Base-by-base conservation (phyloP, 2,113 vertebrate species). In the Nicator chloris region DNA sequence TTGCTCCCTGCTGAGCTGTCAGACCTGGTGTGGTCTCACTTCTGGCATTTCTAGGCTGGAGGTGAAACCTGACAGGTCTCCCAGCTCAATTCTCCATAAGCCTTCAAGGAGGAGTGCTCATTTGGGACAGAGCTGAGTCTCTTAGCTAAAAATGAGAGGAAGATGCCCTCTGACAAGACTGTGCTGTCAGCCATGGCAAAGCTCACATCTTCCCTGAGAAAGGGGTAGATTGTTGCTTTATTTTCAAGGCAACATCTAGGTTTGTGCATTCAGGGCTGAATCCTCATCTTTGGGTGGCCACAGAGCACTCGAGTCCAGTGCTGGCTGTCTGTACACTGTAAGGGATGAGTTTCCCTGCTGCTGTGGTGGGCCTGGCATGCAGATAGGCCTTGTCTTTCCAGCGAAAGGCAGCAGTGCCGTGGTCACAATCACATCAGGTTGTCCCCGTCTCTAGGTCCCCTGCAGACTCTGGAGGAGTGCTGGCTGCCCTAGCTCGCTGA, bases 231-330 rank as follows among this genome's bases (percentile, higher is more conserved):
- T 24, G n/a, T 33, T 47, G 15, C 33, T 66, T 93, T 2, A 3
- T 49, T 65, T 94, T 73, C 68, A 86, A 79, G 31, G 26, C 28
- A 83, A 26, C 8, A 23, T 37, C 7, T 56, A n/a, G 7, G 16
- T 88, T 86, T 82, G 28, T 33, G 26, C 16, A 33, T 60, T 77
- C 57, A 75, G 19, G 42, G n/a, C 33, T 75, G 81, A 86, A 56
- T 77, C 40, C 42, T 45, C 40, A 30, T 11, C 23, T 78, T 23
- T 78, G 21, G 12, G 28, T 64, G 54, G 12, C 19, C 27, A 39
- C 33, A 23, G n/a, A 33, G 30, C 35, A 37, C 50, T 26, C 0
- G 2, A 30, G 15, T 54, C 20, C 1, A 0, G 5, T 37, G 12
- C 27, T 20, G 49, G 27, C 40, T 81, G 24, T 35, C 40, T 42